These are phyloP conservation scores for Stenotaenia linearis DNA, from an alignment of 2,888 invertebrate species.

Conservation along the genomic window DNA sequence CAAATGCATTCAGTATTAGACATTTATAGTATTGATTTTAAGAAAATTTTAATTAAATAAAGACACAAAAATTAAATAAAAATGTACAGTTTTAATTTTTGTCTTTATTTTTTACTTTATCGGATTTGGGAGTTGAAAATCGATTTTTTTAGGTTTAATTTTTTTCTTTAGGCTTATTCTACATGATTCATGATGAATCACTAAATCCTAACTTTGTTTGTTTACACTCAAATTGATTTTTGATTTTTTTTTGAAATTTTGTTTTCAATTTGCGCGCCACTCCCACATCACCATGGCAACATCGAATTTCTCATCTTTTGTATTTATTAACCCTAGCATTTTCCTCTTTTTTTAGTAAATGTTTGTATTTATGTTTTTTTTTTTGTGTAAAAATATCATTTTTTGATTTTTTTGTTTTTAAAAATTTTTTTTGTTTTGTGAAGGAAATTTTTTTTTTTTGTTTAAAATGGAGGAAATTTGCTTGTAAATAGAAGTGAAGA, in stretches of 20 bases:
- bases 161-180: not conserved
- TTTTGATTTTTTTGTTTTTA: not conserved
- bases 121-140: not conserved
- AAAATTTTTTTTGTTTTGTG: not conserved
- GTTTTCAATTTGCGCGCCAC: conserved; percentile 4
- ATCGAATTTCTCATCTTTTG: not conserved
- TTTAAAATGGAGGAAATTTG: not conserved
- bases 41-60: not conserved
- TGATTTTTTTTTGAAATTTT: not conserved
- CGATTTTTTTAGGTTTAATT: not conserved
- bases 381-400: not conserved
- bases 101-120: not conserved
- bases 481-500: not conserved
- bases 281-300: not conserved
- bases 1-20: not conserved
- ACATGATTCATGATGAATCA: not conserved
- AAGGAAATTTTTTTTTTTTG: not conserved
- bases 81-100: not conserved
- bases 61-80: not conserved
- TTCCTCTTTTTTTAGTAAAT: not conserved
- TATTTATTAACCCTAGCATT: conserved; percentile 9
- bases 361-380: not conserved
- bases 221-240: not conserved
- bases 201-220: not conserved
- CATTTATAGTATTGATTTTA: not conserved